Evolutionary conservation across 2,888 invertebrate species (phyloP).

Genomic region (Aphidoletes aphidimyza): DNA sequence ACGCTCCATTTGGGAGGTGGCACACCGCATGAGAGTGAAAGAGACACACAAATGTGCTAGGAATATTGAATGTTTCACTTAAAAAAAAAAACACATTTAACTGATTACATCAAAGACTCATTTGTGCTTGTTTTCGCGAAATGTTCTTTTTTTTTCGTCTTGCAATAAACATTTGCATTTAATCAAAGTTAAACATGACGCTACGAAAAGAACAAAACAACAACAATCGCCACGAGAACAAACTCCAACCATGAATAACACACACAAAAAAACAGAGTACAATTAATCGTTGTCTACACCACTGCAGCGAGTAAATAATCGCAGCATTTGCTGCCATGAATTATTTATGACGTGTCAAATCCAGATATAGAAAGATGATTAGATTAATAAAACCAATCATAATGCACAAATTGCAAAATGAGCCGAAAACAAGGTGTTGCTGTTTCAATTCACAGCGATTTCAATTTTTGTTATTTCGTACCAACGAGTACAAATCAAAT

Average conservation of each 20-base stretch:
- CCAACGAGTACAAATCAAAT: too few species aligned
- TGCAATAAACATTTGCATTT: conserved; percentile 39
- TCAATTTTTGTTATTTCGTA: neutral
- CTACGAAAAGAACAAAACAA: neutral
- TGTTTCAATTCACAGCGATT: neutral
- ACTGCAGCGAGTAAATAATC: neutral
- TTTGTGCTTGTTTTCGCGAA: conserved; percentile 15
- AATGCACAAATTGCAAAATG: neutral
- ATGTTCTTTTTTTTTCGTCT: neutral
- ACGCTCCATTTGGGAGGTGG: neutral
- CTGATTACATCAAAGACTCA: conserved; percentile 35
- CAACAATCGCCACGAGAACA: neutral
- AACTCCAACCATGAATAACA: neutral
- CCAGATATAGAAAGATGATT: conserved; percentile 38
- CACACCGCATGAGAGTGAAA: neutral
- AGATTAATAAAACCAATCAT: conserved; percentile 47
- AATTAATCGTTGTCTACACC: neutral
- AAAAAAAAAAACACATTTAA: conserved; percentile 10
- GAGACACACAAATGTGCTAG: neutral
- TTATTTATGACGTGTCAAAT: conserved; percentile 34
- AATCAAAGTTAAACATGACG: conserved; percentile 36
- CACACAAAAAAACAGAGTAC: neutral
- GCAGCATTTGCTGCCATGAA: neutral
- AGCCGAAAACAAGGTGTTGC: neutral
- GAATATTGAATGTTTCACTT: neutral